A percentile compares a stretch with the other conserved stretches of the same genome.
Conservation (phyloP, 2,888 invertebrate species). For the Lycia hirtaria region DNA sequence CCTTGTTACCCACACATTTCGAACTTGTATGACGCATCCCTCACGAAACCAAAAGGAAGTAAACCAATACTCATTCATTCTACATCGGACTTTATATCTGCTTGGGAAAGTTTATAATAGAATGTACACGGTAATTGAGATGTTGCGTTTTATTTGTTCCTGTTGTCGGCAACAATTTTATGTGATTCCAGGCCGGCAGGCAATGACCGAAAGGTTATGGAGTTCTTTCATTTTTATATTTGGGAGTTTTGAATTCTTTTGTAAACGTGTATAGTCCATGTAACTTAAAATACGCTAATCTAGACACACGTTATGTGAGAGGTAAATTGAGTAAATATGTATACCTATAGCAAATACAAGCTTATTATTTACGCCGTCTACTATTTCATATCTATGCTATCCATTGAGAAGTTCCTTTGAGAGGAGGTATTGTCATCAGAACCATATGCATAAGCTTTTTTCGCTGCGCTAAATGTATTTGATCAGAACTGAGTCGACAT, state of each 20-base stretch:
- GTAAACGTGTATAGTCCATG: not conserved
- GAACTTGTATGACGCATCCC: slow-evolving; percentile 69
- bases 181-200: slow-evolving; percentile 57
- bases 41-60: slow-evolving; percentile 42
- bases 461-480: no score
- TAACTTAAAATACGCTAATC: no score
- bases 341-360: no score
- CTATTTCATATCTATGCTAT: no score
- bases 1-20: slow-evolving; percentile 71
- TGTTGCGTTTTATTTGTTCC: slow-evolving; percentile 52
- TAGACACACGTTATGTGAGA: no score
- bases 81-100: slow-evolving; percentile 36
- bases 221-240: slow-evolving; percentile 54
- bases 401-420: no score
- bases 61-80: slow-evolving; percentile 32
- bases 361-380: no score
- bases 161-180: slow-evolving; percentile 57
- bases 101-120: slow-evolving; percentile 38
- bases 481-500: no score
- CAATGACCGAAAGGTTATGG: slow-evolving; percentile 53
- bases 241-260: slow-evolving; percentile 41
- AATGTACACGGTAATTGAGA: slow-evolving; percentile 53
- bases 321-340: no score
- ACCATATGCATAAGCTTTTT: no score
- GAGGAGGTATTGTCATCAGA: no score